Conservation (phyloP, 2,113 vertebrate genomes). For the Pithys albifrons region DNA sequence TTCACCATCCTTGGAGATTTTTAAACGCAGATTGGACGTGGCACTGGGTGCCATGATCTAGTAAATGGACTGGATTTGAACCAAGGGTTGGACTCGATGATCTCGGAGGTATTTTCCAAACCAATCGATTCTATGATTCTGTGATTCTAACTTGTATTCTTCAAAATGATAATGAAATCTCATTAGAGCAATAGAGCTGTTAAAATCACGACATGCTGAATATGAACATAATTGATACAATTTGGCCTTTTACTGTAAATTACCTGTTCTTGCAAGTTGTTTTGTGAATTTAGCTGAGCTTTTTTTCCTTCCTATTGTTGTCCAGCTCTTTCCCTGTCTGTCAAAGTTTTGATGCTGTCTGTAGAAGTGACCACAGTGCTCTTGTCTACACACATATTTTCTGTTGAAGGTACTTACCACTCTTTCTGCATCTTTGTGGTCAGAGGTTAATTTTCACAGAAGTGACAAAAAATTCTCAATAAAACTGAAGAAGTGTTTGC, state of each 20-base stretch:
- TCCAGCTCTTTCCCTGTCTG: background rate
- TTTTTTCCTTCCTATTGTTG: background rate
- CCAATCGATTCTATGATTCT: no score
- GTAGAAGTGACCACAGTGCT: background rate
- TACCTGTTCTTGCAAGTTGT: background rate
- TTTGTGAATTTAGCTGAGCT: background rate
- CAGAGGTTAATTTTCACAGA: background rate
- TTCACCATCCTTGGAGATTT: no score
- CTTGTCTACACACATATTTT: background rate
- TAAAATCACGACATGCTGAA: background rate
- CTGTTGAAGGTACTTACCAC: background rate
- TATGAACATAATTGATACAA: background rate
- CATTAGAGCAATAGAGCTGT: background rate
- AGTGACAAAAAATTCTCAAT: background rate
- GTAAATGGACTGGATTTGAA: no score
- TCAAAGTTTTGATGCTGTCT: background rate
- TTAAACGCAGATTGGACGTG: no score
- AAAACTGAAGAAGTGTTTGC: background rate
- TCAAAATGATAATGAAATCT: background rate
- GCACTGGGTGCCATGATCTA: no score
- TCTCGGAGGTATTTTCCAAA: no score
- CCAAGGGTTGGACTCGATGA: no score
- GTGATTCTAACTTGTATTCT: background rate
- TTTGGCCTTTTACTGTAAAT: background rate
- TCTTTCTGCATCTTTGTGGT: background rate